A percentile compares a stretch with the other conserved stretches of the same genome.
phyloP scores from a whole-genome alignment of 2,113 vertebrate species.

The Cariama cristata region DNA sequence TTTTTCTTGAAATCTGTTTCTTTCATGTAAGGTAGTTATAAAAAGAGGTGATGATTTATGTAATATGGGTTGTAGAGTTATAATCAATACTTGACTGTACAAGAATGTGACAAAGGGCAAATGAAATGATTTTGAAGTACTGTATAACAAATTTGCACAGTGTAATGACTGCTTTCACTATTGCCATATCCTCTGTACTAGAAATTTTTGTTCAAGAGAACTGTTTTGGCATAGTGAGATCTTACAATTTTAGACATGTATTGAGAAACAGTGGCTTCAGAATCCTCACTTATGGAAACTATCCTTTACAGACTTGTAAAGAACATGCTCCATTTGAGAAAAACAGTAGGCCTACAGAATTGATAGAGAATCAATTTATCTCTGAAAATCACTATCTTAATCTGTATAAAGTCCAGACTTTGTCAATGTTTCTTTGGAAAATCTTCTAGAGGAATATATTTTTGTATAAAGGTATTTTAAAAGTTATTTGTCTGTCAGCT shows the following conservation, averaged over 20 bases:
- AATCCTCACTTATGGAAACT: not conserved
- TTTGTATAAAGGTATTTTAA: not conserved
- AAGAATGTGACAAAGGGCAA: not conserved
- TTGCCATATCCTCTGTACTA: not conserved
- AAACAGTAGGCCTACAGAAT: not conserved
- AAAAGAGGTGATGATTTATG: not conserved
- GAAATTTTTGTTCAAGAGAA: not conserved
- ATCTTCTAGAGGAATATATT: not conserved
- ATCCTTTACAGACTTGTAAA: not conserved
- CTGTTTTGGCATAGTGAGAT: not conserved
- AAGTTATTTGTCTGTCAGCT: not conserved
- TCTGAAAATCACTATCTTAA: not conserved
- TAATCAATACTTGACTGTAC: not conserved
- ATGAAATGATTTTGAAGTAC: not conserved
- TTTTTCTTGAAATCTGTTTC: not conserved
- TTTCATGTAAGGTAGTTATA: not conserved
- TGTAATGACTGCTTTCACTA: not conserved
- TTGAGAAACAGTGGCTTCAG: not conserved
- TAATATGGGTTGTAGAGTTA: not conserved
- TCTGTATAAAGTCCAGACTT: not conserved
- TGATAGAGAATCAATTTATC: not conserved
- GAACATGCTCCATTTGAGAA: not conserved
- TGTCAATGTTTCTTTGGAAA: not conserved
- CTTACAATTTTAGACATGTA: not conserved
- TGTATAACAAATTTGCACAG: not conserved